A percentile compares a stretch with the other conserved stretches of the same genome.
phyloP scores from a whole-genome alignment of 2,888 invertebrate species.

The Augiades crinisus region DNA sequence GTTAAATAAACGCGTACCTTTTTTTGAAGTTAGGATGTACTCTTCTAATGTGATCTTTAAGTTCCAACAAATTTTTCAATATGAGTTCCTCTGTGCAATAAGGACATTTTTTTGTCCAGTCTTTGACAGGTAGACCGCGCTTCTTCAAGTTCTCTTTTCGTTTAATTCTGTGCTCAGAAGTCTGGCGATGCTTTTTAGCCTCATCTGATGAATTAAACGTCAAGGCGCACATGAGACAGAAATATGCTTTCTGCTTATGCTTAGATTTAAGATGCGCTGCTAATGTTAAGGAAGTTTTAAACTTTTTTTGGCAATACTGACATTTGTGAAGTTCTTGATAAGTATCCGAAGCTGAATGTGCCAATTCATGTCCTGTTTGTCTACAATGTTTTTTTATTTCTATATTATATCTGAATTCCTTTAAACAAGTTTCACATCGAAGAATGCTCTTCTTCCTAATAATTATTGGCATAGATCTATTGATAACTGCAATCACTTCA shows the following conservation, averaged over 20 bases:
- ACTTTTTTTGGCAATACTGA: constrained; percentile 79
- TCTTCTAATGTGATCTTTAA: constrained; percentile 83
- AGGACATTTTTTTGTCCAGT: constrained; percentile 79
- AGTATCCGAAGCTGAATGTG: constrained; percentile 81
- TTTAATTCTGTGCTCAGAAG: constrained; percentile 83
- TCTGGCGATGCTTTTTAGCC: constrained; percentile 85
- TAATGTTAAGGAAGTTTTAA: constrained; percentile 83
- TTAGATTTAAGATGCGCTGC: constrained; percentile 84
- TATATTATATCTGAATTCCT: constrained; percentile 87
- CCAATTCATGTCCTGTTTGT: constrained; percentile 70
- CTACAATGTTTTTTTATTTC: constrained; percentile 85
- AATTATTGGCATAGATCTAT: constrained; percentile 90
- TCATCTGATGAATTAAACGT: constrained; percentile 83
- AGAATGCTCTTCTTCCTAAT: constrained; percentile 85
- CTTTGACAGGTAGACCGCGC: constrained; percentile 57
- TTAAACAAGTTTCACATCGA: constrained; percentile 84
- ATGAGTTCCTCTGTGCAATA: constrained; percentile 76
- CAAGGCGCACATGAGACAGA: constrained; percentile 85
- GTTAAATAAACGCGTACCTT: constrained; percentile 71
- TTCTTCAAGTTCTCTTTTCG: constrained; percentile 66
- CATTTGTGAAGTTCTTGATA: constrained; percentile 86
- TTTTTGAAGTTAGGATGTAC: constrained; percentile 84
- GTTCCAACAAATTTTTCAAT: constrained; percentile 75
- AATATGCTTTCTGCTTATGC: constrained; percentile 82
- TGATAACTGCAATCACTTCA: constrained; percentile 88